Evolutionary conservation across 2,797 vertebrate species (phyloP), one percentile per base, ranked within the genome.

Genomic region (Enoplosus armatus): DNA sequence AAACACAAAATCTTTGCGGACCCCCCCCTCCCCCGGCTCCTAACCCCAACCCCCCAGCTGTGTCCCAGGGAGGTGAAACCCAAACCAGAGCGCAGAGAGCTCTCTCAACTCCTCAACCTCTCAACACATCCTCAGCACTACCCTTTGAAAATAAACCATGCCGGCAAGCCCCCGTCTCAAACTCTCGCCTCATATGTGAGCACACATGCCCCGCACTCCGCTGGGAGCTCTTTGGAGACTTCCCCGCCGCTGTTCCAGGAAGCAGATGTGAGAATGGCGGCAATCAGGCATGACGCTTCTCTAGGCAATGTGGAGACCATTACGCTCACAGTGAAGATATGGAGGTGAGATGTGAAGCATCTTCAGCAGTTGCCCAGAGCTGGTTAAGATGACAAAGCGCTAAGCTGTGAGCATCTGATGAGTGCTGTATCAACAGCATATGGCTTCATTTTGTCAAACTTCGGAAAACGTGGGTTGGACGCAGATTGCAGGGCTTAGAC

Each of bases 101-200:
- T 92, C 91, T 91, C 90, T 92, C 85, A 92, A 91, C 88, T 92
- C 87, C 93, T 93, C 92, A 93, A 90, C 91, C 92, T 92, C 92
- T 94, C 92, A 94, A 93, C 92, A 94, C 93, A 86, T 94, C 88
- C 92, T 91, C 92, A 91, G 90, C 84, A 51, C 85, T 85, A 86
- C 84, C 87, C 93, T 93, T 93, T 93, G 91, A 94, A 95, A 94
- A 94, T 85, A 93, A 93, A 93, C 89, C 88, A 90, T 82, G 72
- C 81, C 71, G 82, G 84, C 89, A 77, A 90, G 82, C 82, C 75
- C 82, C 71, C 56, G 74, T 91, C 88, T 89, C 76, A 85, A 89
- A 78, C 89, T 82, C 88, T 84, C 80, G 77, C 88, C 90, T 92
- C 89, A 83, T 87, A 86, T 86, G 82, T 69, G 84, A 79, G 82